Evolutionary conservation across 2,888 invertebrate species (phyloP).

Genomic region (Drosophila acutilabella): DNA sequence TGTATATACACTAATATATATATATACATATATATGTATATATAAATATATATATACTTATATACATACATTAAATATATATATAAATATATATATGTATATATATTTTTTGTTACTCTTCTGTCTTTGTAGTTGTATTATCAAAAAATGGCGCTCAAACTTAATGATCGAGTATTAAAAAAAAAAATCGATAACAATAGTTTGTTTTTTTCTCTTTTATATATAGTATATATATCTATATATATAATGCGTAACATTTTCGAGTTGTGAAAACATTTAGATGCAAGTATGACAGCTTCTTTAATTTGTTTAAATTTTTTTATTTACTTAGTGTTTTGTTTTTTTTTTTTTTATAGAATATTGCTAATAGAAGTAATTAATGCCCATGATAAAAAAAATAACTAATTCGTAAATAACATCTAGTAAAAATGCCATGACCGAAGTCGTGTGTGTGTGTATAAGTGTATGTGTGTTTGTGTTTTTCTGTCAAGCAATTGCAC

Average conservation of each 20-base stretch:
- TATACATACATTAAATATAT: constrained; percentile 29
- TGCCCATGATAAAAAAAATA: constrained; percentile 30
- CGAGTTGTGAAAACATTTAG: constrained; percentile 66
- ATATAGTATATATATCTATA: constrained; percentile 22
- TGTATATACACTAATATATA: constrained; percentile 64
- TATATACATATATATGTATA: constrained; percentile 56
- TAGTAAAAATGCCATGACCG: constrained; percentile 51
- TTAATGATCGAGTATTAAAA: constrained; percentile 64
- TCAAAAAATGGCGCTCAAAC: constrained; percentile 72
- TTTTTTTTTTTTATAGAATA: constrained; percentile 48
- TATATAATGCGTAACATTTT: constrained; percentile 36
- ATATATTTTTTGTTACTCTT: constrained; percentile 28
- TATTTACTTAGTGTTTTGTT: constrained; percentile 17
- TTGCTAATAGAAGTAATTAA: constrained; percentile 73
- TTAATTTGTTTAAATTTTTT: constrained; percentile 15
- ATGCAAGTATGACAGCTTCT: constrained; percentile 63
- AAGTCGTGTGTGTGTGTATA: constrained; percentile 37
- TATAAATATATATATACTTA: constrained; percentile 24
- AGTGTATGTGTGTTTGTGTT: constrained; percentile 26
- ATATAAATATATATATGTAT: constrained; percentile 34
- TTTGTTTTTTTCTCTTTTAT: constrained; percentile 21
- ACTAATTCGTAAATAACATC: constrained; percentile 25
- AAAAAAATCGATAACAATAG: constrained; percentile 61
- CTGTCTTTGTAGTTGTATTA: constrained; percentile 36
- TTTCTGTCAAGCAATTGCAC: constrained; percentile 63